phyloP scores from a whole-genome alignment of 2,113 vertebrate species.

The Arvicanthis niloticus region DNA sequence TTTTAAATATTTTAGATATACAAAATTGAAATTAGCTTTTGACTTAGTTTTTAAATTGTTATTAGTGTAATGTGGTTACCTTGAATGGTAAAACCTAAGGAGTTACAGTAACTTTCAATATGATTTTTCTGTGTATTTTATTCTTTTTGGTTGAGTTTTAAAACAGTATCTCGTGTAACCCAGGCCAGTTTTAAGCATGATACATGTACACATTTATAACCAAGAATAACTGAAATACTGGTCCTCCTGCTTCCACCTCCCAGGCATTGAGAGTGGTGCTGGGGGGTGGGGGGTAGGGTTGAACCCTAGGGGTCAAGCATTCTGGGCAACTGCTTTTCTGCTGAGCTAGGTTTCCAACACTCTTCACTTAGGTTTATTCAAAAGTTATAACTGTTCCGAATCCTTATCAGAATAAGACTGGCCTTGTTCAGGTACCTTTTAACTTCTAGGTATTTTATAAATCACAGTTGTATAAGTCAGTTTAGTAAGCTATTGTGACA shows the following conservation, averaged over 20 bases:
- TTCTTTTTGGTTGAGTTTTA: background rate
- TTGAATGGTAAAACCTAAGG: slow-evolving; percentile 31
- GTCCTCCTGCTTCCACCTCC: background rate
- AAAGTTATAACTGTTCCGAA: background rate
- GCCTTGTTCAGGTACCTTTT: background rate
- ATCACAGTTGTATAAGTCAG: background rate
- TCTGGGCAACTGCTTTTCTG: background rate
- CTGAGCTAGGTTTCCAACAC: background rate
- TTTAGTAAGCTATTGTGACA: background rate
- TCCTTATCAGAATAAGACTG: slow-evolving; percentile 40
- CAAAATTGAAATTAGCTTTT: slow-evolving; percentile 29
- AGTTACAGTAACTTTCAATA: background rate
- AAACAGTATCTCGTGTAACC: background rate
- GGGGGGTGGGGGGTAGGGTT: no score
- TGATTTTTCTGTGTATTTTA: slow-evolving; percentile 31
- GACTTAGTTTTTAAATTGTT: slow-evolving; percentile 37
- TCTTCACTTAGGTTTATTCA: slow-evolving; percentile 37
- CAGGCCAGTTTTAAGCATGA: background rate
- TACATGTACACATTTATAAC: no score
- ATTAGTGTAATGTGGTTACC: background rate
- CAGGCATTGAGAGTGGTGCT: background rate
- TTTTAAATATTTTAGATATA: slow-evolving; percentile 57
- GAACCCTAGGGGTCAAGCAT: background rate
- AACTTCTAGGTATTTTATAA: slow-evolving; percentile 28
- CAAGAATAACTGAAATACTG: background rate